phyloP scores from a whole-genome alignment of 1,140 invertebrate species.

The Phymorhynchus buccinoides region DNA sequence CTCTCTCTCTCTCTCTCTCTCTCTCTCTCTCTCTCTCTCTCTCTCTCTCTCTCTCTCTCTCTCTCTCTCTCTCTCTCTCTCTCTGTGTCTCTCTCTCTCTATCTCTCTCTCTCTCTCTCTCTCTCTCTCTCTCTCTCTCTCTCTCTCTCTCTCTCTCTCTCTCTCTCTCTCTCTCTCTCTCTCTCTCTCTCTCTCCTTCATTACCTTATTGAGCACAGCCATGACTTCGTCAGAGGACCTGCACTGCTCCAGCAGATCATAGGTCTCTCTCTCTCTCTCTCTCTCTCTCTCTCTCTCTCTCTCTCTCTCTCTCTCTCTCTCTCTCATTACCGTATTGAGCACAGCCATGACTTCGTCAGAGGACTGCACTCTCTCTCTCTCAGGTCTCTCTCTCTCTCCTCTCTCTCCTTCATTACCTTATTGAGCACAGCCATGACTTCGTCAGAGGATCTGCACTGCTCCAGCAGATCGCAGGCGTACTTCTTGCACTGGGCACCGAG shows the following conservation, averaged over 20 bases:
- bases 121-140: too few species aligned
- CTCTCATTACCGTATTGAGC: constrained; percentile 66
- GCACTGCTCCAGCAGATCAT: constrained; percentile 71
- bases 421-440: constrained; percentile 72
- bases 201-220: constrained; percentile 68
- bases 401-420: constrained; percentile 57
- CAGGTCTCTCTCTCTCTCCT: too few species aligned
- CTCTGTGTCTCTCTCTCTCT: too few species aligned
- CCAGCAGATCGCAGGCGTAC: constrained; percentile 71
- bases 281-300: too few species aligned
- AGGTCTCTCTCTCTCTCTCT: constrained; percentile 44
- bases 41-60: constrained; percentile 5
- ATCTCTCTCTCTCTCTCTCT: too few species aligned
- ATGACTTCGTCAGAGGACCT: constrained; percentile 72
- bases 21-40: constrained; percentile 8
- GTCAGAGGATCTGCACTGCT: constrained; percentile 71
- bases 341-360: constrained; percentile 72
- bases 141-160: too few species aligned
- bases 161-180: background rate
- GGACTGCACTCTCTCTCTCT: too few species aligned
- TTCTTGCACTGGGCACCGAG: constrained; percentile 76
- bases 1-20: background rate
- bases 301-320: too few species aligned
- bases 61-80: too few species aligned
- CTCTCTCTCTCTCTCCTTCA: too few species aligned